Evolutionary conservation across 2,888 invertebrate species (phyloP), one percentile per base, ranked within the genome.

Genomic region (Flexamia atlantica): DNA sequence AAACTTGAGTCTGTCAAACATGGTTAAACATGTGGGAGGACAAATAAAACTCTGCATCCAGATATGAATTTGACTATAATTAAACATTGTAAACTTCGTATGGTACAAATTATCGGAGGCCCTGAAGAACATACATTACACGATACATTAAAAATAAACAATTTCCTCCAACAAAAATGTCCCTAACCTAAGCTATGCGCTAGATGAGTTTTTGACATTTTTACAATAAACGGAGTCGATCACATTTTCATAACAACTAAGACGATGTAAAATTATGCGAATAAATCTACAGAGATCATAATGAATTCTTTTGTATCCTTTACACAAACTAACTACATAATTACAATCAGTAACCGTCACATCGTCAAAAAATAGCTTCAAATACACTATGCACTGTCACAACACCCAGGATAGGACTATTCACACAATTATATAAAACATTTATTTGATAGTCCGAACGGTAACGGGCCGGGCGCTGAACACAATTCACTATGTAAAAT

Each of bases 241-340:
- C 74, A 76, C 74, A 76, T 25, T 76, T 46, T 76, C 17, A 14
- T 76, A 46, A 76, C 46, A 76, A 76, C 74, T 46, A 76, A 76
- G 20, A 70, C 70, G 40, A 70, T 70, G 70, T 70, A 70, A 70
- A 70, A 70, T 70, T 10, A 70, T 70, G 40, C 40, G 74, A 46
- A 46, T 76, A 28, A 46, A 40, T 46, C 46, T 76, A 76, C 28
- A 46, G 81, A 81, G 81, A 81, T 81, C 81, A 81, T 81, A 81
- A 68, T 68, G 64, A 81, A 81, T 53, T 68, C 60, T 42, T 68
- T 60, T 23, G 25, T 81, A 81, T 36, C 20, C 42, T 81, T 81
- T 81, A 68, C 81, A 81, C 46, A 81, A 64, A 81, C 68, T 81
- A 81, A 42, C 81, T 68, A 81, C 68, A 81, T 68, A 81, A 68